Evolutionary conservation across 2,113 vertebrate genomes (phyloP).

Genomic region (Rhodinocichla rosea): DNA sequence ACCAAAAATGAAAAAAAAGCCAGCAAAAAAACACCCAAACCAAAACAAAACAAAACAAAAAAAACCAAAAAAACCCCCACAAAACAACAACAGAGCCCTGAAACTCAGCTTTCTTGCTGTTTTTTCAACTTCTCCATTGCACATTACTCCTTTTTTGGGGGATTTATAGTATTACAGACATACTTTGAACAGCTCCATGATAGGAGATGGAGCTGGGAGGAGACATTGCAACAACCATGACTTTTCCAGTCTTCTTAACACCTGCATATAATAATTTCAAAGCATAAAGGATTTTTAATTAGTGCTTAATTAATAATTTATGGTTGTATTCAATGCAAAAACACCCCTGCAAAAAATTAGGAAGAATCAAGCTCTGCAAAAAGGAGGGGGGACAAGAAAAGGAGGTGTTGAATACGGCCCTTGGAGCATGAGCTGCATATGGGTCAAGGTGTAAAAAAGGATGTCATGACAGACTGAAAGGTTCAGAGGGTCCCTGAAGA

Average conservation of each 20-base stretch:
- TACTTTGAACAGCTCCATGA: neutral
- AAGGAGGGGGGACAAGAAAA: neutral
- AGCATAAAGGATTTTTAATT: neutral
- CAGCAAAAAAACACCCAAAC: neutral
- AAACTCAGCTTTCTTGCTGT: neutral
- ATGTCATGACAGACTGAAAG: neutral
- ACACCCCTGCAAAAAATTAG: neutral
- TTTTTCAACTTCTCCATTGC: neutral
- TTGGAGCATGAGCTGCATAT: neutral
- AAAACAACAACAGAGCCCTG: neutral
- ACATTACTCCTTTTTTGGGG: neutral
- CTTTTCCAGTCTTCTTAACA: neutral
- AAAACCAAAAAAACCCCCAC: no score
- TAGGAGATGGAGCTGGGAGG: neutral
- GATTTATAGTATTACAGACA: neutral
- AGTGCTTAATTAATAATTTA: neutral
- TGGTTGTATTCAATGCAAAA: neutral
- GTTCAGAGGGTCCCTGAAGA: neutral
- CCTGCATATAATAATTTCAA: neutral
- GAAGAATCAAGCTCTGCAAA: neutral
- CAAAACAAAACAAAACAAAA: neutral
- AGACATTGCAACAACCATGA: accelerated
- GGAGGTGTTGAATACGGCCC: neutral
- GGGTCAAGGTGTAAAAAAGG: neutral
- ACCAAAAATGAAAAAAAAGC: neutral